phyloP scores from a whole-genome alignment of 1,140 invertebrate genomes.

The Drosophila orena region DNA sequence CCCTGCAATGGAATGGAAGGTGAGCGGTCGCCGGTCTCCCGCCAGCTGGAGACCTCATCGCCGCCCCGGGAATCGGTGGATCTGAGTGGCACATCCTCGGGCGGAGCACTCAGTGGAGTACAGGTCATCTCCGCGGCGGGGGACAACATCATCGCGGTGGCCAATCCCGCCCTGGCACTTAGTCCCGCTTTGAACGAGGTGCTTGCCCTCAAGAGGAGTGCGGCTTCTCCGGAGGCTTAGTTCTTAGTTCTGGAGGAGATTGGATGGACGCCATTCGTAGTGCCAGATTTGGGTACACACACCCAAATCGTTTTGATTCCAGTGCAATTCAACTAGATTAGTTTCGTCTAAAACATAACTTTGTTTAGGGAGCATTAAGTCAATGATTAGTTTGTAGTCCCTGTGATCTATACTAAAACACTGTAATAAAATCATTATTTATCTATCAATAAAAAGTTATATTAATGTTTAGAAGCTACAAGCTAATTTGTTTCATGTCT shows the following conservation, averaged over 20 bases:
- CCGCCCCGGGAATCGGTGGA: constrained; percentile 53
- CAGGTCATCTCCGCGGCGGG: constrained; percentile 93
- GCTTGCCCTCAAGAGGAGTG: constrained; percentile 69
- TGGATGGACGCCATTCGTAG: not conserved
- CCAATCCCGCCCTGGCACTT: constrained; percentile 91
- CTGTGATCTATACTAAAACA: constrained; percentile 68
- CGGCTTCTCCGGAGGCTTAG: constrained; percentile 69
- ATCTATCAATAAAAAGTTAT: constrained; percentile 20
- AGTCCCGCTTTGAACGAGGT: constrained; percentile 80
- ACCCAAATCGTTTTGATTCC: constrained; percentile 32
- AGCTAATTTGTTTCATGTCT: not conserved
- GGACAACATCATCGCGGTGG: constrained; percentile 94
- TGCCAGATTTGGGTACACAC: constrained; percentile 29
- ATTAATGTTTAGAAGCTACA: not conserved
- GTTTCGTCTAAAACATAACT: constrained; percentile 5
- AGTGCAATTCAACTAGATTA: constrained; percentile 62
- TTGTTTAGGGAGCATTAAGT: constrained; percentile 16
- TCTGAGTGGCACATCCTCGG: constrained; percentile 37
- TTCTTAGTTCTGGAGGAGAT: constrained; percentile 30
- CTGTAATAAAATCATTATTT: constrained; percentile 59
- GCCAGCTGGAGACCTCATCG: constrained; percentile 25
- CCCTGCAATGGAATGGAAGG: constrained; percentile 72
- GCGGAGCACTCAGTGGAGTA: constrained; percentile 86
- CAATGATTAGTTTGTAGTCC: constrained; percentile 51
- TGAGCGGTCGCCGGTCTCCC: constrained; percentile 59